A percentile compares a stretch with the other conserved stretches of the same genome.
These are phyloP conservation scores for Buathra laborator DNA, from an alignment of 2,888 invertebrate genomes.

Conservation along the genomic window DNA sequence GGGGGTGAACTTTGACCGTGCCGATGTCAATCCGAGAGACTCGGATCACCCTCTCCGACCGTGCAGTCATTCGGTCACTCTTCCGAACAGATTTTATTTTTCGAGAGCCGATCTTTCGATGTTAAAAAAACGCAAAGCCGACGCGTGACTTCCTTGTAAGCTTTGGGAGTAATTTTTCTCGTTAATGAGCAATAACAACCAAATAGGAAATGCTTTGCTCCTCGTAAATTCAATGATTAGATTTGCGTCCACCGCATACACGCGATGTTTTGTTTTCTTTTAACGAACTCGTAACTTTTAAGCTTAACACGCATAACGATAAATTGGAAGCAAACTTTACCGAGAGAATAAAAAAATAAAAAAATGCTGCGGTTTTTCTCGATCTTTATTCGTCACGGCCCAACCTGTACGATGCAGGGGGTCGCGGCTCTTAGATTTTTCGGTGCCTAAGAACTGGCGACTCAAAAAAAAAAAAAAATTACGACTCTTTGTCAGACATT, in stretches of 20 bases:
- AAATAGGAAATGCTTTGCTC: background rate
- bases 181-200: background rate
- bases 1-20: slow-evolving; percentile 79
- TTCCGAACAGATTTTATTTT: slow-evolving; percentile 51
- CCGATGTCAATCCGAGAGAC: slow-evolving; percentile 80
- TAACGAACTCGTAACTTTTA: slow-evolving; percentile 1
- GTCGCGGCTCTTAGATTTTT: slow-evolving; percentile 59
- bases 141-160: slow-evolving; percentile 1
- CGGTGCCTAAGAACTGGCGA: slow-evolving; percentile 51
- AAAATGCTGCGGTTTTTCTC: slow-evolving; percentile 61
- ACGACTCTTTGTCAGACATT: slow-evolving; percentile 67
- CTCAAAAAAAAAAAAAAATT: slow-evolving; percentile 65
- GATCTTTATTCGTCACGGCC: slow-evolving; percentile 70
- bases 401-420: slow-evolving; percentile 69
- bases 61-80: slow-evolving; percentile 49
- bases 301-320: background rate
- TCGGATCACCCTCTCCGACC: slow-evolving; percentile 44
- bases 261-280: slow-evolving; percentile 8
- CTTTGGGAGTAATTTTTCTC: background rate
- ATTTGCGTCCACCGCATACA: background rate
- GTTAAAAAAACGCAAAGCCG: slow-evolving; percentile 15
- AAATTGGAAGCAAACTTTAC: background rate
- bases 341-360: background rate
- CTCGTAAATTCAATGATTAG: slow-evolving; percentile 16
- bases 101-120: slow-evolving; percentile 21